Conservation (phyloP, 2,113 vertebrate genomes). For the Galemys pyrenaicus region DNA sequence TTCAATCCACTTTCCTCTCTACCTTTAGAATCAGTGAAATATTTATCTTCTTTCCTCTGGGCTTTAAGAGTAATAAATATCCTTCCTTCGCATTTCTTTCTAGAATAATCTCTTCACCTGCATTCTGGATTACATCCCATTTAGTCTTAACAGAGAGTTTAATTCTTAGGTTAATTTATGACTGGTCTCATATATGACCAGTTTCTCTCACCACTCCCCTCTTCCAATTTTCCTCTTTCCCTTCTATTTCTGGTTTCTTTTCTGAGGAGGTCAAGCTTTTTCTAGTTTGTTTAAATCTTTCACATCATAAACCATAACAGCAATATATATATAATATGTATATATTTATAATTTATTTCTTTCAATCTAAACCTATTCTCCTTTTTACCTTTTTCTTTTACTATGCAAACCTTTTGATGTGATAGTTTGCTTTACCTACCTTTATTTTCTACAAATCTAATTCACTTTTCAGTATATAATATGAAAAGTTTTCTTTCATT, state of each 20-base stretch:
- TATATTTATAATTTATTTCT: not conserved
- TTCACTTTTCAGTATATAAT: not conserved
- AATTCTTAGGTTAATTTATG: not conserved
- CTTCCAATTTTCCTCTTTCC: not conserved
- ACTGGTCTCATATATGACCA: too few relatives aligned
- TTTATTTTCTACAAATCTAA: not conserved
- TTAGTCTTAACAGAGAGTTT: not conserved
- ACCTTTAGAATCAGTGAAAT: not conserved
- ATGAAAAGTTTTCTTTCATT: not conserved
- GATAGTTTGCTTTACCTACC: not conserved
- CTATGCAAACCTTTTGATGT: not conserved
- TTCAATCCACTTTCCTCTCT: not conserved
- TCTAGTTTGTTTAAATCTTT: not conserved
- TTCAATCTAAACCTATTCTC: not conserved
- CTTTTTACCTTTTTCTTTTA: not conserved
- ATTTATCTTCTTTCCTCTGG: not conserved
- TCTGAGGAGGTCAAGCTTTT: not conserved
- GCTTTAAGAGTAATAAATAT: not conserved
- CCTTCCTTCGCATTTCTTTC: not conserved
- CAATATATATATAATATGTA: not conserved
- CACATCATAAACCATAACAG: not conserved
- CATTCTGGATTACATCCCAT: not conserved
- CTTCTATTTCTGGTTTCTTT: not conserved
- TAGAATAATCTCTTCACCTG: not conserved
- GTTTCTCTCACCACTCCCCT: not conserved